Evolutionary conservation across 2,113 vertebrate genomes (phyloP).

Genomic region (Etheostoma cragini): DNA sequence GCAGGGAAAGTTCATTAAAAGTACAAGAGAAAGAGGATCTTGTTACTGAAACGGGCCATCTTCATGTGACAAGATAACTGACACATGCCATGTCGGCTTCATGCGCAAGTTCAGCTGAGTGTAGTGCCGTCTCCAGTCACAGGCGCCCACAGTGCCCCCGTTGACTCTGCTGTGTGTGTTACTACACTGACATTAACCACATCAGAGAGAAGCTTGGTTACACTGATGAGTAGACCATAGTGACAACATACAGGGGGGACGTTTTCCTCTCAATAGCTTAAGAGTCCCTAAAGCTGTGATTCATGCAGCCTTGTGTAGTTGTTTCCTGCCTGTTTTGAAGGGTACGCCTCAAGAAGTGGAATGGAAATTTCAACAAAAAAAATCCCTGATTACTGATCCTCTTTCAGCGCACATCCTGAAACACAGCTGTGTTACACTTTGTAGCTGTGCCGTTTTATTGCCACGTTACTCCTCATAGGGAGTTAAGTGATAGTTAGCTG

Average conservation of each 20-base stretch:
- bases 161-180: slow-evolving; percentile 35
- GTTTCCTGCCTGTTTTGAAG: slow-evolving; percentile 48
- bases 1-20: slow-evolving; percentile 37
- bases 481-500: slow-evolving; percentile 10
- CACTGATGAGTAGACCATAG: slow-evolving; percentile 47
- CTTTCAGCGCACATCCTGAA: slow-evolving; percentile 23
- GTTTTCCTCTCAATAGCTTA: slow-evolving; percentile 37
- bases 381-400: slow-evolving; percentile 55
- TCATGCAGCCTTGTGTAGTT: slow-evolving; percentile 45
- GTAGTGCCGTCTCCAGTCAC: slow-evolving; percentile 11
- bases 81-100: slow-evolving; percentile 18
- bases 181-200: slow-evolving; percentile 59
- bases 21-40: slow-evolving; percentile 15
- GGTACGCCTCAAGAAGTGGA: slow-evolving; percentile 14
- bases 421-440: slow-evolving; percentile 28
- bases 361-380: slow-evolving; percentile 65
- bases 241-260: slow-evolving; percentile 30
- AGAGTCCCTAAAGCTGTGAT: slow-evolving; percentile 65
- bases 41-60: slow-evolving; percentile 29
- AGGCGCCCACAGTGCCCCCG: slow-evolving; percentile 31
- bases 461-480: slow-evolving; percentile 3
- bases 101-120: slow-evolving; percentile 19
- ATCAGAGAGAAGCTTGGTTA: slow-evolving; percentile 51
- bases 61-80: slow-evolving; percentile 36
- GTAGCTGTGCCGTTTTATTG: background rate